Percentiles rank a stretch among this genome's conserved stretches.
These are phyloP conservation scores for Drusus annulatus DNA, from an alignment of 1,140 invertebrate genomes.

Conservation along the genomic window DNA sequence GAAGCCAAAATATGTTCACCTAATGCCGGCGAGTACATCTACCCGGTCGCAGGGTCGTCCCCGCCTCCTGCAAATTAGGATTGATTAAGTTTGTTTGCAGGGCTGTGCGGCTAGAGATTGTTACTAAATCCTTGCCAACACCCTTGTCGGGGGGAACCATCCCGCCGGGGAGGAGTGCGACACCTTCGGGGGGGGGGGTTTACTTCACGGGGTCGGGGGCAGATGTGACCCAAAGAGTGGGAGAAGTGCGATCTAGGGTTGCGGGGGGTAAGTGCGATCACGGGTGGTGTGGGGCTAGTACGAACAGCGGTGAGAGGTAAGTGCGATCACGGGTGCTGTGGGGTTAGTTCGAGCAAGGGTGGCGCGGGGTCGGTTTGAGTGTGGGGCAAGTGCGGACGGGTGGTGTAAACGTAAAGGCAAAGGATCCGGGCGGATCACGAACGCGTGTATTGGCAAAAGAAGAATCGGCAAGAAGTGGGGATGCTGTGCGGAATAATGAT, in stretches of 20 bases:
- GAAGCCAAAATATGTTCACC: conserved; percentile 20
- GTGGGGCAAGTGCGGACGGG: too few species aligned
- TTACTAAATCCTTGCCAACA: conserved; percentile 48
- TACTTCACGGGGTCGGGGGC: background rate
- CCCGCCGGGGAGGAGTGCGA: too few species aligned
- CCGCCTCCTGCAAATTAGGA: conserved; percentile 55
- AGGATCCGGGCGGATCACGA: background rate
- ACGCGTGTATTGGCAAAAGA: conserved; percentile 39
- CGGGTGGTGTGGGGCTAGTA: conserved; percentile 22
- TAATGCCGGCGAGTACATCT: conserved; percentile 10
- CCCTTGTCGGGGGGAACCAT: background rate
- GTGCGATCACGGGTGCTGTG: too few species aligned
- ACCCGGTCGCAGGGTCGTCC: background rate
- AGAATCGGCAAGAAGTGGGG: conserved; percentile 40
- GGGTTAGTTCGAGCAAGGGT: too few species aligned
- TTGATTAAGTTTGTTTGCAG: conserved; percentile 59
- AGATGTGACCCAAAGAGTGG: conserved; percentile 20
- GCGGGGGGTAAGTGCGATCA: conserved; percentile 1
- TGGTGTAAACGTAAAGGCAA: too few species aligned
- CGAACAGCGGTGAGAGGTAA: background rate
- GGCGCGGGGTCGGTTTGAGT: too few species aligned
- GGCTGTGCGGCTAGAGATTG: conserved; percentile 53
- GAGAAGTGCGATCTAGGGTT: background rate
- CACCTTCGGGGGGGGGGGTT: background rate
- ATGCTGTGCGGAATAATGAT: conserved; percentile 39